Base-by-base conservation (phyloP, 2,888 invertebrate species). In the Nomada goodeniana region DNA sequence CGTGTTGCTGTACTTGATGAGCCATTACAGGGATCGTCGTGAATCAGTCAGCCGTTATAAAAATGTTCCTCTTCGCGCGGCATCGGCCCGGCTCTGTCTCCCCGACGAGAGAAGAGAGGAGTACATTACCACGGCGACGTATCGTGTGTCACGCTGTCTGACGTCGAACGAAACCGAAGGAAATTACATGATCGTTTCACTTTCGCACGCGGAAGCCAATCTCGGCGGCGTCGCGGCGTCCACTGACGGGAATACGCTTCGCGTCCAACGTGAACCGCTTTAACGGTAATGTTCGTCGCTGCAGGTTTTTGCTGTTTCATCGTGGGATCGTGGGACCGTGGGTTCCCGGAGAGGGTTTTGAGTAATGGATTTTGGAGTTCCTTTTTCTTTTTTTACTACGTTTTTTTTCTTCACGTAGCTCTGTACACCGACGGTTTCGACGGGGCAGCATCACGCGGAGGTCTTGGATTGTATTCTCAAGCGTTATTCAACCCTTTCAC, bases 1-100 rank as follows among this genome's bases (percentile, higher is more conserved):
- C 78, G 82, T 81, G 81, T 87, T 84, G 77, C 78, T 57, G 60
- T 72, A 67, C 83, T 72, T 83, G 86, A 86, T 83, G 88, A 88
- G 83, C 86, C 72, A 83, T 85, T 88, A 86, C 76, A 72, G 76
- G 84, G 79, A 82, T 87, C 82, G 78, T 36, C 44, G 80, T 63
- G 80, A 84, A 82, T 86, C 80, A 78, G 74, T 77, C 83, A 75
- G 77, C 76, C 78, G 69, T 74, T 11, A 76, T 63, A 84, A 82
- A 84, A 84, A 82, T 77, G 67, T 55, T 55, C 26, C 20, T 29
- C 65, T 78, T 55, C 71, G 15, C 20, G 61, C 63, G 52, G 65
- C 42, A 26, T 26, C 57, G 73, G 63, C 42, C 26, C 57, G 73
- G 63, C 65, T 61, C 36, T 69, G 76, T 69, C 75, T 77, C 84